These are phyloP conservation scores for Rhinatrema bivittatum DNA, from an alignment of 2,797 vertebrate species.

Conservation along the genomic window DNA sequence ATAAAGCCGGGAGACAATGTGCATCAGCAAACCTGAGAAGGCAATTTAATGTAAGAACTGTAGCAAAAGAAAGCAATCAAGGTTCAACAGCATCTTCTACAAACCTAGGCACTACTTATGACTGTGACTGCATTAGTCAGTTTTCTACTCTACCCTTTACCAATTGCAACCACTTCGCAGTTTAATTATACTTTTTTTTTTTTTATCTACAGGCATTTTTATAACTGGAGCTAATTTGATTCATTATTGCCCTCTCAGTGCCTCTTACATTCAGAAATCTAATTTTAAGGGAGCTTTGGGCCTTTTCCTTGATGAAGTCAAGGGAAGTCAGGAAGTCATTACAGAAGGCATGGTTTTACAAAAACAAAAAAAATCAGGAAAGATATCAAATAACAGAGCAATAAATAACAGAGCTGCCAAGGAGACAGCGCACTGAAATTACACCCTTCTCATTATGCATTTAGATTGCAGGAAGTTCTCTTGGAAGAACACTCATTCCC, in stretches of 20 bases:
- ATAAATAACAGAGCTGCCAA: no score
- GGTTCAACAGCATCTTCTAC: not conserved
- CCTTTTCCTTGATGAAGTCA: not conserved
- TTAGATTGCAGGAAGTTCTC: no score
- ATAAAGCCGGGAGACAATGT: no score
- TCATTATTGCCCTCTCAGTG: conserved; percentile 27
- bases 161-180: conserved; percentile 17
- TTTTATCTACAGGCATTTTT: conserved; percentile 32
- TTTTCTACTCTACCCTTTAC: conserved; percentile 13
- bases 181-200: conserved; percentile 39
- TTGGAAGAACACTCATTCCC: no score
- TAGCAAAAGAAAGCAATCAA: conserved; percentile 10
- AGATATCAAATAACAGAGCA: no score
- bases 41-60: no score
- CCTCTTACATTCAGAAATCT: not conserved
- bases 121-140: conserved; percentile 19
- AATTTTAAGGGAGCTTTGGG: not conserved
- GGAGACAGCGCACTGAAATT: no score
- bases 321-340: not conserved
- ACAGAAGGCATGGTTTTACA: not conserved
- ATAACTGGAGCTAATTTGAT: conserved; percentile 30
- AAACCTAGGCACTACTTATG: conserved; percentile 9
- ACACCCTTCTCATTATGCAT: no score
- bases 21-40: no score
- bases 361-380: not conserved